Conservation (phyloP, 2,113 vertebrate species). For the Melospiza melodia region DNA sequence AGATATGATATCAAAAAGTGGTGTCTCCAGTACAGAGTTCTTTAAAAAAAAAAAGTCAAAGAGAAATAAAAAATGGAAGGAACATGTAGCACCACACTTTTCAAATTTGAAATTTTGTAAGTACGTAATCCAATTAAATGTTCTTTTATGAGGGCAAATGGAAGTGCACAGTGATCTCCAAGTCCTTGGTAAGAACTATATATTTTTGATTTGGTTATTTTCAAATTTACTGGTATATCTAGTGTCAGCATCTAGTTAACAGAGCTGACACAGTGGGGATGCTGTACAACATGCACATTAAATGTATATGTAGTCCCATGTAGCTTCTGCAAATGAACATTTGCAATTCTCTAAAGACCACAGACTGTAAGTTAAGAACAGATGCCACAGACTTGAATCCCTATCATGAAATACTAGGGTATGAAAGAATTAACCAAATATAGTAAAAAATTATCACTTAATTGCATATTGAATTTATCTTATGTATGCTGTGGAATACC, state of each 20-base stretch:
- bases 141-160: background rate
- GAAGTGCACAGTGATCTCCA: background rate
- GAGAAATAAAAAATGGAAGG: background rate
- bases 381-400: background rate
- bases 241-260: background rate
- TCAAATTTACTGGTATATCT: background rate
- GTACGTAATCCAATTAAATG: background rate
- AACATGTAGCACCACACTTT: background rate
- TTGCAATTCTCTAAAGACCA: background rate
- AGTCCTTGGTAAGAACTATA: background rate
- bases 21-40: background rate
- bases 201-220: background rate
- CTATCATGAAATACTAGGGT: background rate
- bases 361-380: background rate
- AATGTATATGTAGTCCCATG: background rate
- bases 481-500: background rate
- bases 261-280: background rate
- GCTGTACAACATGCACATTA: background rate
- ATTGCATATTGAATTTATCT: background rate
- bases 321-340: background rate
- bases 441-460: background rate
- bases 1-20: background rate
- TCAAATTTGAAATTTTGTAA: background rate
- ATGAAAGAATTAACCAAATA: constrained; percentile 14
- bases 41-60: background rate